These are phyloP conservation scores for Picathartes gymnocephalus DNA, from an alignment of 2,113 vertebrate genomes.

Conservation along the genomic window DNA sequence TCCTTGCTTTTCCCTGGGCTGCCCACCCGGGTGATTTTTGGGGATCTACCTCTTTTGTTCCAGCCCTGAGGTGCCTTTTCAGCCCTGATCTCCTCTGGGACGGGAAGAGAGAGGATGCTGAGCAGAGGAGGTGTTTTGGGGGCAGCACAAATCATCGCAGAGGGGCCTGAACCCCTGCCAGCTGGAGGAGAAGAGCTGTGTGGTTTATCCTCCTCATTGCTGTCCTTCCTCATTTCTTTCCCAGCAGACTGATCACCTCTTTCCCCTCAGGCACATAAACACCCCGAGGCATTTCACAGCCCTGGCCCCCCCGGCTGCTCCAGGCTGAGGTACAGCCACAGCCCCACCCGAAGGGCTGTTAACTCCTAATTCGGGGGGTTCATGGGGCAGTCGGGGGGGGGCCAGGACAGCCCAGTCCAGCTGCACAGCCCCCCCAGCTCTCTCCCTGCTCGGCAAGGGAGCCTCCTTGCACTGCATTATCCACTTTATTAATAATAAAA, in stretches of 20 bases:
- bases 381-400: neutral
- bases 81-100: neutral
- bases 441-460: rapidly evolving
- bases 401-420: neutral
- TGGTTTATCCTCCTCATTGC: neutral
- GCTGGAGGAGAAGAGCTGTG: neutral
- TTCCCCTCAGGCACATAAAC: neutral
- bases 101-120: neutral
- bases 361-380: neutral
- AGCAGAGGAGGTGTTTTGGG: neutral
- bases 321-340: neutral
- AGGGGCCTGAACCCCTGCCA: neutral
- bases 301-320: rapidly evolving
- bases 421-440: neutral
- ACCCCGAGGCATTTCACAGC: neutral
- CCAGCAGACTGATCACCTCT: neutral
- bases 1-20: neutral
- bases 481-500: conserved; percentile 55
- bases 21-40: neutral
- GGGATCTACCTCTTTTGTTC: neutral
- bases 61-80: neutral
- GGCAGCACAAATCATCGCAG: rapidly evolving
- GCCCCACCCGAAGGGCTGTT: neutral
- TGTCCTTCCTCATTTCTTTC: neutral
- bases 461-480: neutral